phyloP scores from a whole-genome alignment of 2,888 invertebrate genomes.

The Pseudanteris insignis region DNA sequence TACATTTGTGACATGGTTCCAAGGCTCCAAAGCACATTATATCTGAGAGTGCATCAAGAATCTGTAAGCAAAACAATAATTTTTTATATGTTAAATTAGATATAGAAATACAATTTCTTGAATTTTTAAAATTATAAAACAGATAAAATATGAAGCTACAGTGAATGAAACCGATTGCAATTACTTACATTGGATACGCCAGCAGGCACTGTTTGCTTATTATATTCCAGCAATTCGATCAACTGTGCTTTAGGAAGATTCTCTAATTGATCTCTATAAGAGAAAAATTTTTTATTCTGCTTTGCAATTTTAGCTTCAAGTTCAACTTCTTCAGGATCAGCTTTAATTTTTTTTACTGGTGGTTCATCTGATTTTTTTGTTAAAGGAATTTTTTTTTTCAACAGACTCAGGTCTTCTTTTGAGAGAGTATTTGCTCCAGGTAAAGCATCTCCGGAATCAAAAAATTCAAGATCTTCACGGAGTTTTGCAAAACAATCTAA shows the following conservation, averaged over 20 bases:
- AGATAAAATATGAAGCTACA: conserved; percentile 6
- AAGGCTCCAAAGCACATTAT: conserved; percentile 88
- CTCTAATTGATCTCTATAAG: conserved; percentile 72
- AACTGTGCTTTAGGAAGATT: conserved; percentile 73
- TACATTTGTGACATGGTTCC: conserved; percentile 81
- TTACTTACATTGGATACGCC: conserved; percentile 75
- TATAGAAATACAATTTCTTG: not conserved
- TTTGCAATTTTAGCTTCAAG: conserved; percentile 73
- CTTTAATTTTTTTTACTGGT: conserved; percentile 78
- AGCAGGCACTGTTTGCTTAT: conserved; percentile 75
- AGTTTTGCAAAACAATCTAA: conserved; percentile 86
- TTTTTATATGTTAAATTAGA: too few species aligned
- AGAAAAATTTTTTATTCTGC: conserved; percentile 79
- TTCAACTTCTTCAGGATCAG: conserved; percentile 70
- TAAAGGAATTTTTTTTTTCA: conserved; percentile 73
- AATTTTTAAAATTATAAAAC: not conserved
- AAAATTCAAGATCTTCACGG: conserved; percentile 78
- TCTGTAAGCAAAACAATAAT: conserved; percentile 68
- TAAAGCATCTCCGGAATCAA: conserved; percentile 75
- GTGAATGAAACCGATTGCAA: conserved; percentile 10
- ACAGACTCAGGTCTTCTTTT: conserved; percentile 75
- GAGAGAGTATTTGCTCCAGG: conserved; percentile 80
- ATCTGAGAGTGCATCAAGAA: conserved; percentile 82
- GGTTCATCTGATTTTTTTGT: conserved; percentile 70
- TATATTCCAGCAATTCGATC: conserved; percentile 73